These are phyloP conservation scores for Sesia bembeciformis DNA, from an alignment of 2,888 invertebrate species.

Conservation along the genomic window DNA sequence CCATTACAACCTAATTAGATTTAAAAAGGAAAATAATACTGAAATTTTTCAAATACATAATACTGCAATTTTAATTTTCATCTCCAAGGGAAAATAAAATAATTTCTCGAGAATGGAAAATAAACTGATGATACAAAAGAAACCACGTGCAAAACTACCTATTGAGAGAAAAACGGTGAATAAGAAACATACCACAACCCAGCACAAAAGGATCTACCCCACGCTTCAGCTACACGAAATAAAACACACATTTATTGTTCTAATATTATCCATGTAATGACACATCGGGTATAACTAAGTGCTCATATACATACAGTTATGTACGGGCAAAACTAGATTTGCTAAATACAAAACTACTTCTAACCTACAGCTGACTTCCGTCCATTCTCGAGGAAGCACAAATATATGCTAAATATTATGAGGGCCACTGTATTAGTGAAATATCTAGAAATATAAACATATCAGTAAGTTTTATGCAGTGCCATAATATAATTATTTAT, in stretches of 20 bases:
- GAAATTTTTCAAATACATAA: too few relatives aligned
- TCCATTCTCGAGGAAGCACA: too few relatives aligned
- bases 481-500: too few relatives aligned
- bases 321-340: conserved; percentile 52
- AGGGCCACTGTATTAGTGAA: too few relatives aligned
- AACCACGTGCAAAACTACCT: conserved; percentile 35
- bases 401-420: too few relatives aligned
- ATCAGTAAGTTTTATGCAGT: too few relatives aligned
- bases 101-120: too few relatives aligned
- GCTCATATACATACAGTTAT: conserved; percentile 54
- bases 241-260: conserved; percentile 66
- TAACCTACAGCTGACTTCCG: conserved; percentile 40
- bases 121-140: conserved; percentile 1
- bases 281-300: conserved; percentile 61
- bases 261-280: conserved; percentile 71
- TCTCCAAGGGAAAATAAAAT: too few relatives aligned
- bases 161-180: conserved; percentile 14
- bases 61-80: too few relatives aligned
- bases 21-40: too few relatives aligned
- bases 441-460: too few relatives aligned
- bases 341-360: conserved; percentile 56
- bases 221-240: conserved; percentile 47
- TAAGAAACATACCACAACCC: conserved; percentile 29
- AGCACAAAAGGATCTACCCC: conserved; percentile 42
- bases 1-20: too few relatives aligned